Percentiles rank a stretch among this genome's conserved stretches.
Evolutionary conservation across 2,888 invertebrate genomes (phyloP).

Genomic region (Drosophila kambysellisi): DNA sequence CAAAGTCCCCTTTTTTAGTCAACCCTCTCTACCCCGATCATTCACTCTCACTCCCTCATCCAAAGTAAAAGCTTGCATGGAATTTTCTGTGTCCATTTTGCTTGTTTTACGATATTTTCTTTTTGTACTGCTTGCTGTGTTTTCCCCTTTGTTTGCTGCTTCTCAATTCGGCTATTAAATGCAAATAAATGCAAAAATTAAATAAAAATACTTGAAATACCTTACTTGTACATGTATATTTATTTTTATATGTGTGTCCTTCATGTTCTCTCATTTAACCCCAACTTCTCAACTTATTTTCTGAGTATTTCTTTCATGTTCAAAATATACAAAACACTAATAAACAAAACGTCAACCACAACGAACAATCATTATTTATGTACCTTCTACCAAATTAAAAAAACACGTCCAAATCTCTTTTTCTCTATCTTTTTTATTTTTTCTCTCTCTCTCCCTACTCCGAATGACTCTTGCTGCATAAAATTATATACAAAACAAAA

Average conservation of each 20-base stretch:
- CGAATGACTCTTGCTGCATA: conserved; percentile 72
- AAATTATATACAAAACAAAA: conserved; percentile 56
- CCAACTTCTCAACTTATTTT: conserved; percentile 47
- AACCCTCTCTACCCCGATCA: conserved; percentile 7
- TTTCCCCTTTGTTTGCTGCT: conserved; percentile 28
- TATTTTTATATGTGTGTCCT: conserved; percentile 42
- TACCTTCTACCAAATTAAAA: conserved; percentile 53
- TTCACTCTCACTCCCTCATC: background rate
- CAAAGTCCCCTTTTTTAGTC: conserved; percentile 16
- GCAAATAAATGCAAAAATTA: conserved; percentile 70
- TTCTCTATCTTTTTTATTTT: conserved; percentile 4
- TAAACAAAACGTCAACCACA: conserved; percentile 52
- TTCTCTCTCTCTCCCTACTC: conserved; percentile 14
- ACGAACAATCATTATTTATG: conserved; percentile 58
- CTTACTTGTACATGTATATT: conserved; percentile 54
- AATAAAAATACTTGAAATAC: conserved; percentile 70
- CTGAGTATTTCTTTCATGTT: conserved; percentile 71
- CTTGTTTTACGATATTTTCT: conserved; percentile 41
- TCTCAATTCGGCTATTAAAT: conserved; percentile 51
- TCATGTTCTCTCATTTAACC: conserved; percentile 19
- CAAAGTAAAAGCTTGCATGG: conserved; percentile 57
- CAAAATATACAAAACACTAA: conserved; percentile 49
- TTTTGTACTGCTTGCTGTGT: conserved; percentile 18
- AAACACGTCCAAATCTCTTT: conserved; percentile 43
- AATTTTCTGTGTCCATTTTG: conserved; percentile 52